phyloP scores from a whole-genome alignment of 2,888 invertebrate species.

The Exephanes ischioxanthus region DNA sequence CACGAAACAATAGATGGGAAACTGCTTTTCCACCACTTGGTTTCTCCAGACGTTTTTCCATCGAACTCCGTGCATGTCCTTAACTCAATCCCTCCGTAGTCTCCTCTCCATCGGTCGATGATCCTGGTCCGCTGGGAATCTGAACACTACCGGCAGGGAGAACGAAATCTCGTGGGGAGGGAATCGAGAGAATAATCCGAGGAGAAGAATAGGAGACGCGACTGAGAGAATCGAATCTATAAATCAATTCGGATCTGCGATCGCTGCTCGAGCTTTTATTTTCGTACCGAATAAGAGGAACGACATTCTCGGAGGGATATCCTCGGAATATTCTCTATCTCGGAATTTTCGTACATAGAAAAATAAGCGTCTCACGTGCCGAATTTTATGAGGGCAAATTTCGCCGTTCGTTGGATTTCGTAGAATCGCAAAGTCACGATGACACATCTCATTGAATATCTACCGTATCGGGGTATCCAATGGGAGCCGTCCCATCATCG shows the following conservation, averaged over 20 bases:
- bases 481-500: slow-evolving; percentile 4
- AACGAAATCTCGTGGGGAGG: not conserved
- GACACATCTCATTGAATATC: slow-evolving; percentile 28
- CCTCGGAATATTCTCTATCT: not conserved
- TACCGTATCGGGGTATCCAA: slow-evolving; percentile 17
- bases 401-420: not conserved
- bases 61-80: not conserved
- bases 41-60: not conserved
- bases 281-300: not conserved
- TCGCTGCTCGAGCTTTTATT: slow-evolving; percentile 16
- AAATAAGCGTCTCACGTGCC: not conserved
- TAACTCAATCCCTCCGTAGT: not conserved
- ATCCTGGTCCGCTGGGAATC: not conserved
- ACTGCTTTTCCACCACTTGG: not conserved
- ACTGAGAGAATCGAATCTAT: slow-evolving; percentile 18
- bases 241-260: slow-evolving; percentile 22
- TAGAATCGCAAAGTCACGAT: slow-evolving; percentile 8
- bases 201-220: slow-evolving; percentile 2
- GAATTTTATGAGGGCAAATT: slow-evolving; percentile 19
- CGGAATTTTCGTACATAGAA: not conserved
- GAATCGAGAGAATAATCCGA: not conserved
- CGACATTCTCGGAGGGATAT: not conserved
- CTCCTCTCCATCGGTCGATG: slow-evolving; percentile 1
- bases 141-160: not conserved
- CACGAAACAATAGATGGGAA: not conserved